Conservation (phyloP, 2,797 vertebrate species). For the Acanthopagrus latus region DNA sequence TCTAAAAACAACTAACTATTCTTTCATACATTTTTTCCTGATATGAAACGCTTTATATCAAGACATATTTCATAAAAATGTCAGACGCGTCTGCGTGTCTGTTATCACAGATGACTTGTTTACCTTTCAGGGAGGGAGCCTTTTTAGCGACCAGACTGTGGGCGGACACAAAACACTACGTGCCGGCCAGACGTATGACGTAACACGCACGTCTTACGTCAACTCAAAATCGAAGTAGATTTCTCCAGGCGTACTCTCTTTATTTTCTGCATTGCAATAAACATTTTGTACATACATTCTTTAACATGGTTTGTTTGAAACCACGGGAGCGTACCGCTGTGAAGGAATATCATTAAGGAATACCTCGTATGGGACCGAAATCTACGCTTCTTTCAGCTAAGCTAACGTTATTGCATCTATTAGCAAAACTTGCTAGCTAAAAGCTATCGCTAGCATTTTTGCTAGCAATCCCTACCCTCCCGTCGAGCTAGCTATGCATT, state of each 20-base stretch:
- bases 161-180: slow-evolving; percentile 61
- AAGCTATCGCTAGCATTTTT: slow-evolving; percentile 67
- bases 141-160: slow-evolving; percentile 31
- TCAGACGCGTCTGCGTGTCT: too few species aligned
- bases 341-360: slow-evolving; percentile 53
- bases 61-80: neutral
- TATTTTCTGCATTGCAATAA: slow-evolving; percentile 81
- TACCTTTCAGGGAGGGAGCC: neutral
- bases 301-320: slow-evolving; percentile 55
- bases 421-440: slow-evolving; percentile 81
- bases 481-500: slow-evolving; percentile 75
- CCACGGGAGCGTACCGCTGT: slow-evolving; percentile 33
- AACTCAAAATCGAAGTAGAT: slow-evolving; percentile 84
- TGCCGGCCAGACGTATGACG: slow-evolving; percentile 67
- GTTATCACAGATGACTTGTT: neutral
- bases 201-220: slow-evolving; percentile 79
- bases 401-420: slow-evolving; percentile 77
- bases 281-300: slow-evolving; percentile 74
- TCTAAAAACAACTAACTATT: neutral
- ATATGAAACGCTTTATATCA: too few species aligned
- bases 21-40: too few species aligned
- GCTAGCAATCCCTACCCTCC: slow-evolving; percentile 54
- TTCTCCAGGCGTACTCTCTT: slow-evolving; percentile 81
- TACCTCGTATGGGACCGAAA: slow-evolving; percentile 56
- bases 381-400: slow-evolving; percentile 70